Conservation (phyloP, 2,888 invertebrate genomes). For the Blastobasis adustella region DNA sequence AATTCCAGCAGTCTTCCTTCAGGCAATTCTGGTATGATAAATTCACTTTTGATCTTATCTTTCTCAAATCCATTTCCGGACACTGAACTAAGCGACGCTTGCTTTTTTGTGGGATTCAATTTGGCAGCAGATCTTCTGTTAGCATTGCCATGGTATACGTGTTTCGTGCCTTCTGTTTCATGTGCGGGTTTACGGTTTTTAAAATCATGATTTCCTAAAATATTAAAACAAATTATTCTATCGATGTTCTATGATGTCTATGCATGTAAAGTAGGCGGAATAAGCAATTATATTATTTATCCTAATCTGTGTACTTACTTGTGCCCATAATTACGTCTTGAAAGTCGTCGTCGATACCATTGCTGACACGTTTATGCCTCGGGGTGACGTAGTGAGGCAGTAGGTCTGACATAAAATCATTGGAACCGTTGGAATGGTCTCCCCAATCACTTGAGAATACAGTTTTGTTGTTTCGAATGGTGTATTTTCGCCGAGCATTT, state of each 20-base stretch:
- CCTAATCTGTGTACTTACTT: constrained; percentile 26
- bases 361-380: constrained; percentile 40
- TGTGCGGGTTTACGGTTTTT: constrained; percentile 27
- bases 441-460: constrained; percentile 32
- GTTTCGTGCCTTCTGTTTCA: constrained; percentile 21
- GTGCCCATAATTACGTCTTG: constrained; percentile 55
- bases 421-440: constrained; percentile 38
- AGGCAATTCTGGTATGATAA: constrained; percentile 86
- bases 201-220: constrained; percentile 31
- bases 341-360: constrained; percentile 50
- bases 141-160: constrained; percentile 12
- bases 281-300: too few species aligned
- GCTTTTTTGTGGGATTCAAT: constrained; percentile 32
- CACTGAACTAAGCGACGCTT: constrained; percentile 33
- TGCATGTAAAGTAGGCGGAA: too few species aligned
- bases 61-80: constrained; percentile 27
- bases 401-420: constrained; percentile 59
- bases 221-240: not conserved
- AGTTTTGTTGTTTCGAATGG: constrained; percentile 27
- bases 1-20: constrained; percentile 78
- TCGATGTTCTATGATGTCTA: too few species aligned
- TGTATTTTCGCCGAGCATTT: constrained; percentile 43
- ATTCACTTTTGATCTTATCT: constrained; percentile 58
- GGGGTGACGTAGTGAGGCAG: constrained; percentile 66
- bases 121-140: constrained; percentile 28